These are phyloP conservation scores for Saccopteryx leptura DNA, from an alignment of 2,113 vertebrate species.

Conservation along the genomic window DNA sequence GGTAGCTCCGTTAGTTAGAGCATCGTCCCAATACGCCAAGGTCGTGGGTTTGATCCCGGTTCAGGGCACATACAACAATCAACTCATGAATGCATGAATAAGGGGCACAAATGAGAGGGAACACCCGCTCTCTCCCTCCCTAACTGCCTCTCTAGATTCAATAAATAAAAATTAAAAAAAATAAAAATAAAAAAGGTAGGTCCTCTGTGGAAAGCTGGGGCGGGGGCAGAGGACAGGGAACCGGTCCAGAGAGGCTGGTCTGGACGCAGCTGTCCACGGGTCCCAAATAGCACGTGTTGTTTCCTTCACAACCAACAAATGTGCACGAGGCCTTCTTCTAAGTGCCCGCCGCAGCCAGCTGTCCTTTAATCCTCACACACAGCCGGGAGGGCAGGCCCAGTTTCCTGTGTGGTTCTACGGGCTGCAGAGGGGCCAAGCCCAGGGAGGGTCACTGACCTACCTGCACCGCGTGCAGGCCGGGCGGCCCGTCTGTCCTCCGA, in stretches of 20 bases:
- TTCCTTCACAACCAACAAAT: neutral
- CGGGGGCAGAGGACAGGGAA: neutral
- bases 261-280: neutral
- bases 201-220: neutral
- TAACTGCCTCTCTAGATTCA: too few relatives aligned
- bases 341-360: neutral
- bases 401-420: neutral
- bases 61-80: too few relatives aligned
- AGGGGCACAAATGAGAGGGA: too few relatives aligned
- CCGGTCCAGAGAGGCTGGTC: neutral
- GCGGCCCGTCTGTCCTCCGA: neutral
- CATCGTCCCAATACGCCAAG: too few relatives aligned
- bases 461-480: too few relatives aligned
- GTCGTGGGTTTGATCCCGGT: too few relatives aligned
- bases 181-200: neutral
- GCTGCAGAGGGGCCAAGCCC: neutral
- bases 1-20: too few relatives aligned
- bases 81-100: too few relatives aligned
- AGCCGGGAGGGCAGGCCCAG: neutral
- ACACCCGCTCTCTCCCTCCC: too few relatives aligned
- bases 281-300: neutral
- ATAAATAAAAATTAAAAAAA: too few relatives aligned
- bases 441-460: neutral
- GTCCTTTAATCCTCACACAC: neutral
- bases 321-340: neutral